phyloP scores from a whole-genome alignment of 2,888 invertebrate genomes.

The Callosobruchus maculatus region DNA sequence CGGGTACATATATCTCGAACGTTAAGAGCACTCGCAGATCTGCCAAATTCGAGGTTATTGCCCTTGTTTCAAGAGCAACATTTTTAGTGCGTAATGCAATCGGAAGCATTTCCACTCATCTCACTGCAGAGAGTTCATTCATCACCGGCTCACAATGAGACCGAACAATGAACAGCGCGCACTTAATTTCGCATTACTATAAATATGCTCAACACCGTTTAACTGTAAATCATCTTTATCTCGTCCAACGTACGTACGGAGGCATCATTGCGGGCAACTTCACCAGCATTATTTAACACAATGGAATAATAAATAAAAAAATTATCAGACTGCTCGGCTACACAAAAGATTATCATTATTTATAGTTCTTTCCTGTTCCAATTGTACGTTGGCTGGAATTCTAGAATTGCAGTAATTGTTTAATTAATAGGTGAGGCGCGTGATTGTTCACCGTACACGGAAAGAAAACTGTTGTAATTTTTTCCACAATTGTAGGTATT shows the following conservation, averaged over 20 bases:
- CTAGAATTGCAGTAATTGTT: background rate
- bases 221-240: background rate
- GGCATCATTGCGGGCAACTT: background rate
- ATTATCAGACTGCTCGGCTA: conserved; percentile 1
- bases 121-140: background rate
- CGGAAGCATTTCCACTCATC: background rate
- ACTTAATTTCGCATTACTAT: background rate
- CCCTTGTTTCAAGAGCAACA: background rate
- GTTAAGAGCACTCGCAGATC: too few relatives aligned
- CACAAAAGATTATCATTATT: background rate
- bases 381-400: background rate
- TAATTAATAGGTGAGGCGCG: background rate
- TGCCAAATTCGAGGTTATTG: background rate
- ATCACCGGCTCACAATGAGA: background rate
- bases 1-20: too few relatives aligned
- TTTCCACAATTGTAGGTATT: too few relatives aligned
- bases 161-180: background rate
- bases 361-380: background rate
- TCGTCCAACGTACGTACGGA: background rate
- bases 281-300: background rate
- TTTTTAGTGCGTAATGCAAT: background rate
- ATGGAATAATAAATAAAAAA: conserved; percentile 1
- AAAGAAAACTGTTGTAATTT: too few relatives aligned
- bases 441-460: background rate
- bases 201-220: background rate